Base-by-base conservation (phyloP, 1,140 invertebrate genomes). In the Drosophila neocordata region DNA sequence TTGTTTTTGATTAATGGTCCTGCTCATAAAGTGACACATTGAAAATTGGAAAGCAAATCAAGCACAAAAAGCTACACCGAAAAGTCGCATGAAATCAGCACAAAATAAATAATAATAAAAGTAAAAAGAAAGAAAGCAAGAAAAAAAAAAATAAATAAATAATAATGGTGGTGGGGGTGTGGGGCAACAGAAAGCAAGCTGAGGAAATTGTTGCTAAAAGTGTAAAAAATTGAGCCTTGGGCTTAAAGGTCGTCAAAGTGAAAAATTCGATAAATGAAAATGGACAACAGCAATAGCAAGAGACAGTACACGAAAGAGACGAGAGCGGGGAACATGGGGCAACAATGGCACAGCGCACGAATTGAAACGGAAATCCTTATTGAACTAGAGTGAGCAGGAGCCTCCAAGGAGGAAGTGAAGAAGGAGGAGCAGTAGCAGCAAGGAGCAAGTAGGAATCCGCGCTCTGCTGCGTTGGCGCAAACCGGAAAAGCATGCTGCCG, bases 361-460 rank as follows among this genome's bases (percentile, higher is more conserved):
- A 87, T 87, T 87, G 82, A 88, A 87, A 83, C 82, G 82, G 82
- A 87, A 87, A 87, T 87, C 82, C 82, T 87, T 87, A 87, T 87
- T 87, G 82, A 87, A 87, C 83, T 88, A 82, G 71, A 72, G 78
- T 68, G 63, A 70, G 68, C 52, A 56, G 68, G 44, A 68, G 63
- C 57, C 65, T 79, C 64, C 64, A 56, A 74, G 66, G 67, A 72
- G 37, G 68, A 53, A 72, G 61, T 56, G 55, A 44, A 31, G 58
- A 35, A 52, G 48, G 55, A 34, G 18, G 22, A 37, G 37, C 51
- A 22, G 44, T 18, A 22, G 22, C 11, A 34, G 27, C 48, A 62
- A 27, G 52, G 13, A 34, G 61, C 58, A 35, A 24, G 65, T 18
- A 38, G 27, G n/a, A 41, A 55, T 35, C 27, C 11, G 53, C 24